phyloP scores from a whole-genome alignment of 2,888 invertebrate genomes.

The Branchipolynoe longqiensis region DNA sequence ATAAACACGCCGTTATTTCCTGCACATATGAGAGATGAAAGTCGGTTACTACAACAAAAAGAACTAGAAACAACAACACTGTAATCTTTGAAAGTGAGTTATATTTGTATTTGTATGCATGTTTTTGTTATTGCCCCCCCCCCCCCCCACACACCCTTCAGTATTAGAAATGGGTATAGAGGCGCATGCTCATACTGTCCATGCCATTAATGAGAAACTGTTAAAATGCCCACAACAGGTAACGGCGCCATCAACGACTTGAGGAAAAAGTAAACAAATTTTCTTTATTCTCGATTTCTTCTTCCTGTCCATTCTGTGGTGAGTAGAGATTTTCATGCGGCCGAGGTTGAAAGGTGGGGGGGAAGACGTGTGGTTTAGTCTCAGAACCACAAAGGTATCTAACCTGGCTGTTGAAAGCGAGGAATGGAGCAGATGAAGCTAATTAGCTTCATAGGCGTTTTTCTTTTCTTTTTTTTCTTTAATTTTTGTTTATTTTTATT shows the following conservation, averaged over 20 bases:
- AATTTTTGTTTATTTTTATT: too few relatives aligned
- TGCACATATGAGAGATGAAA: too few relatives aligned
- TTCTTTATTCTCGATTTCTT: too few relatives aligned
- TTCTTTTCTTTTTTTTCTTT: too few relatives aligned
- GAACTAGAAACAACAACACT: too few relatives aligned
- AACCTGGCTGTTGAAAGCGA: conserved; percentile 32
- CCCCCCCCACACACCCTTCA: too few relatives aligned
- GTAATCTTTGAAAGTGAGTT: too few relatives aligned
- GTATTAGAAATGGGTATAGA: conserved; percentile 13
- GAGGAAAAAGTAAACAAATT: conserved; percentile 17
- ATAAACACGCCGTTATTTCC: too few relatives aligned
- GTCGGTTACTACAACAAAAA: too few relatives aligned
- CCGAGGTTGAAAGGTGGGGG: not conserved
- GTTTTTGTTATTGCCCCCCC: too few relatives aligned
- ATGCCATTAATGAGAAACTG: conserved; percentile 20
- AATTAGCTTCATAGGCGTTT: conserved; percentile 28
- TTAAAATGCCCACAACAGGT: conserved; percentile 29
- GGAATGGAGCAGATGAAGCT: conserved; percentile 28
- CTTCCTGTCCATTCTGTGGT: too few relatives aligned
- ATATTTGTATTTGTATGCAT: too few relatives aligned
- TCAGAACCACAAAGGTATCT: conserved; percentile 15
- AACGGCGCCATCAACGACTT: conserved; percentile 4
- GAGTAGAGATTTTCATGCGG: conserved; percentile 12
- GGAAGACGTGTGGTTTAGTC: not conserved
- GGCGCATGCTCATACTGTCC: conserved; percentile 1